Conservation (phyloP, 2,113 vertebrate genomes). For the Alces alces region DNA sequence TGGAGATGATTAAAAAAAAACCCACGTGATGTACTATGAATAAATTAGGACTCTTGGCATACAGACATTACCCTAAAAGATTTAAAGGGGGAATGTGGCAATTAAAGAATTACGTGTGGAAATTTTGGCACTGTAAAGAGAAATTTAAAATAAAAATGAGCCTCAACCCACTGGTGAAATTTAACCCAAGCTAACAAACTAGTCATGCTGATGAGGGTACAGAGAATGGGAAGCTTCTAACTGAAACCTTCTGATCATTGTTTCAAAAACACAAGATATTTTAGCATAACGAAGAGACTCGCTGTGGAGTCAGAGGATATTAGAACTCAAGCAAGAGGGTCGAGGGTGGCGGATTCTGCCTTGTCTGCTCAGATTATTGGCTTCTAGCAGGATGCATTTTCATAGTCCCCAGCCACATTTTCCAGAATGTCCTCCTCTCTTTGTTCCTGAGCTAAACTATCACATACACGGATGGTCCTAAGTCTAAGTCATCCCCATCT, state of each 20-base stretch:
- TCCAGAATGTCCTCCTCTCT: not conserved
- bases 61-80: not conserved
- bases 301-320: not conserved
- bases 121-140: not conserved
- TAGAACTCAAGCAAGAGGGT: not conserved
- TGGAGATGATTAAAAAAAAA: not conserved
- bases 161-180: not conserved
- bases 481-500: not conserved
- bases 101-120: not conserved
- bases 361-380: accelerated
- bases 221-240: not conserved
- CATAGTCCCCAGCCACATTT: not conserved
- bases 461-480: accelerated
- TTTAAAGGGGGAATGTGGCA: not conserved
- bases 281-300: not conserved
- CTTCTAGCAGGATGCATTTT: not conserved
- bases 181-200: not conserved
- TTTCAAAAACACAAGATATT: not conserved
- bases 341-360: accelerated
- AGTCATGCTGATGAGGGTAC: not conserved
- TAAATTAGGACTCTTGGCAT: not conserved
- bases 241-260: not conserved
- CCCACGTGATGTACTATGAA: not conserved
- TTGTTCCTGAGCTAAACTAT: not conserved
- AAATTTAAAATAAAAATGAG: not conserved